Evolutionary conservation across 1,140 invertebrate genomes (phyloP).

Genomic region (Rhopalosiphum padi): DNA sequence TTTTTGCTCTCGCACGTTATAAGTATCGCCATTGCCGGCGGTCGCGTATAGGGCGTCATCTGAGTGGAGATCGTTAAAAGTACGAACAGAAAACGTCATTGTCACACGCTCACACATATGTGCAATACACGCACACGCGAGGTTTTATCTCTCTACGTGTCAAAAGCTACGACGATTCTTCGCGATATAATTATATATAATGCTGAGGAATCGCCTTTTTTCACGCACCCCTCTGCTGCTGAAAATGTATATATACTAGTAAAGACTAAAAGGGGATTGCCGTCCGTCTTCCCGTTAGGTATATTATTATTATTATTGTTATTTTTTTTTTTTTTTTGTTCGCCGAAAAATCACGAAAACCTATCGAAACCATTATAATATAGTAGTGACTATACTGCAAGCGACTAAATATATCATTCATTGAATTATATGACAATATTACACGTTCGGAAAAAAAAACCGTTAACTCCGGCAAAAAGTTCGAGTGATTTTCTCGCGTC

Average conservation of each 20-base stretch:
- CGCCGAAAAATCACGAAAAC: not conserved
- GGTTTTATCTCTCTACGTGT: not conserved
- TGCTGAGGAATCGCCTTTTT: conserved; percentile 8
- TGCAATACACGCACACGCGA: not conserved
- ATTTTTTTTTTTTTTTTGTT: not conserved
- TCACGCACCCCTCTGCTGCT: not conserved
- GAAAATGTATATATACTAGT: not conserved
- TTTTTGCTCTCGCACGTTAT: not conserved
- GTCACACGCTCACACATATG: not conserved
- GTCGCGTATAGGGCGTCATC: not conserved
- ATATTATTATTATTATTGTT: not conserved
- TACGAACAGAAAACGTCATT: not conserved
- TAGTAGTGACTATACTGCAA: not conserved
- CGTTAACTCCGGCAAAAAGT: not conserved
- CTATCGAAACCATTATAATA: not conserved
- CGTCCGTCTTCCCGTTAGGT: not conserved
- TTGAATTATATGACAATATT: not conserved
- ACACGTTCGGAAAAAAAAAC: too few species aligned
- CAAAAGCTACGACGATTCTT: not conserved
- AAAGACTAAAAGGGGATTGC: not conserved
- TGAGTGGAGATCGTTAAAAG: conserved; percentile 11
- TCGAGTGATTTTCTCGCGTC: not conserved
- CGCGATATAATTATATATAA: not conserved
- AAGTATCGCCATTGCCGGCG: not conserved
- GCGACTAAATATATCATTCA: too few species aligned